Evolutionary conservation across 1,140 invertebrate species (phyloP).

Genomic region (Zaprionus africanus): DNA sequence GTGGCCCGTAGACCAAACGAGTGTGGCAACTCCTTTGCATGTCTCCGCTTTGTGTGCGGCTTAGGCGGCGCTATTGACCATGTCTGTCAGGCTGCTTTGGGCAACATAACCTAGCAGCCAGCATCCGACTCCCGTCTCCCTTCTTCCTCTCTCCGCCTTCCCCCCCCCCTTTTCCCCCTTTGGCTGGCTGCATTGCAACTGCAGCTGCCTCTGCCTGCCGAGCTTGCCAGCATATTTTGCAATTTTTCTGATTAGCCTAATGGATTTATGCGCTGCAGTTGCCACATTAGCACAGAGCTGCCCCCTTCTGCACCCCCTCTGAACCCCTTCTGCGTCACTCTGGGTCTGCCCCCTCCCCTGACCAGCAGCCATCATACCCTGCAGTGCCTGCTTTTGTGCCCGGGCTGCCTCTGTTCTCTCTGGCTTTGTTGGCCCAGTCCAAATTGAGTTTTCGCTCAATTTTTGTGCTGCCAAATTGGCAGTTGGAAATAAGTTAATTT

Average conservation of each 20-base stretch:
- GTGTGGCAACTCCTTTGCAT: constrained; percentile 26
- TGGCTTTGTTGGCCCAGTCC: constrained; percentile 18
- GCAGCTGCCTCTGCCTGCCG: not conserved
- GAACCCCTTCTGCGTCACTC: too few species aligned
- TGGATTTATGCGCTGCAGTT: constrained; percentile 64
- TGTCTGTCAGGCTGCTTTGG: constrained; percentile 3
- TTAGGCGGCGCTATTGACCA: constrained; percentile 29
- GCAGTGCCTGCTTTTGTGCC: not conserved
- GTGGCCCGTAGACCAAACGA: not conserved
- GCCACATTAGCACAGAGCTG: constrained; percentile 45
- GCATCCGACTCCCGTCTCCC: too few species aligned
- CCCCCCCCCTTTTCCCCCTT: too few species aligned
- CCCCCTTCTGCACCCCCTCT: not conserved
- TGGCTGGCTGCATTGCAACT: constrained; percentile 4
- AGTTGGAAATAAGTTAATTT: constrained; percentile 52
- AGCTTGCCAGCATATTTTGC: constrained; percentile 59
- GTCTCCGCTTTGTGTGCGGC: constrained; percentile 33
- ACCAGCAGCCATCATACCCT: not conserved
- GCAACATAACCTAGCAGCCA: not conserved
- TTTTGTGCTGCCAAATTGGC: constrained; percentile 52
- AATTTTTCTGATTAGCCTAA: constrained; percentile 64
- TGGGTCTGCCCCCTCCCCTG: not conserved
- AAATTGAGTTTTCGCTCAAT: constrained; percentile 57
- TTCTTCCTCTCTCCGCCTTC: not conserved
- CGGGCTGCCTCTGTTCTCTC: not conserved